Conservation (phyloP, 2,113 vertebrate genomes). For the Malurus elegans region DNA sequence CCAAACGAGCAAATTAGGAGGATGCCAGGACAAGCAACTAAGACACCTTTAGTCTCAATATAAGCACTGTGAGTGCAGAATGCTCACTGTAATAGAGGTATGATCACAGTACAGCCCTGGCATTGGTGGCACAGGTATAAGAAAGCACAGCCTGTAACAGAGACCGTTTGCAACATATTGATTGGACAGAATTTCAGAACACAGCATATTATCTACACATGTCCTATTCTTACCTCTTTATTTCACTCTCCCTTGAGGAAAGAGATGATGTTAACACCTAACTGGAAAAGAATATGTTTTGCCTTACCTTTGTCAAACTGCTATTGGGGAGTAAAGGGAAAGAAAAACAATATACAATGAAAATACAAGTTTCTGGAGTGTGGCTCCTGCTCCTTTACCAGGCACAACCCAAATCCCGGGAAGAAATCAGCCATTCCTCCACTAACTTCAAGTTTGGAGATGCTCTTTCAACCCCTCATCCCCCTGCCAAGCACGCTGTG, state of each 20-base stretch:
- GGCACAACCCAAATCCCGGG: neutral
- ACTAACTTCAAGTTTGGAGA: neutral
- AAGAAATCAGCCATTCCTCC: neutral
- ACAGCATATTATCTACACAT: rapidly evolving
- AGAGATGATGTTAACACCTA: rapidly evolving
- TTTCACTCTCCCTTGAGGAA: neutral
- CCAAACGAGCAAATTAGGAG: neutral
- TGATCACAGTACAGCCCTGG: neutral
- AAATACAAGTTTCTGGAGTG: neutral
- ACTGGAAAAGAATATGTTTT: neutral
- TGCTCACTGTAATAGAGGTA: neutral
- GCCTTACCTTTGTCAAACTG: neutral
- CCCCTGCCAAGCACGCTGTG: neutral
- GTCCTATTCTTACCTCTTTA: neutral
- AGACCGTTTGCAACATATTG: neutral
- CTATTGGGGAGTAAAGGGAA: neutral
- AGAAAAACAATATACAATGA: neutral
- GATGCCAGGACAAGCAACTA: neutral
- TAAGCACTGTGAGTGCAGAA: neutral
- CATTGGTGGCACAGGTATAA: neutral
- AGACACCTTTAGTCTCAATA: neutral
- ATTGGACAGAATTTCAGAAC: neutral
- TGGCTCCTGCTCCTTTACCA: neutral
- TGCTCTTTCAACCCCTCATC: rapidly evolving
- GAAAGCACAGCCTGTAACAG: neutral